Conservation (phyloP, 2,888 invertebrate genomes). For the Lithophane socia region DNA sequence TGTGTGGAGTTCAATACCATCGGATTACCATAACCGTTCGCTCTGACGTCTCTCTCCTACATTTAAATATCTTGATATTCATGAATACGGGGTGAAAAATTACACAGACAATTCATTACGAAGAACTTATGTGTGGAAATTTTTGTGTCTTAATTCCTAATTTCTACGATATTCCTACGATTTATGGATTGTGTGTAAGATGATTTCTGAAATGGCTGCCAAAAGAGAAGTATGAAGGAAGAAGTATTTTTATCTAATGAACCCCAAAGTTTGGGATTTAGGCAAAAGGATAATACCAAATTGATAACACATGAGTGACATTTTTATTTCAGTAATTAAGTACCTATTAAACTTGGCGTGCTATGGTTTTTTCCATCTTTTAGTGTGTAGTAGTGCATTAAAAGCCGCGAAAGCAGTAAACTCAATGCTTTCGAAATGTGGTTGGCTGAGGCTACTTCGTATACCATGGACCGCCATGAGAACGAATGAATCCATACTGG, state of each 20-base stretch:
- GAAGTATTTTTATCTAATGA: neutral
- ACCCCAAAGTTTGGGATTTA: neutral
- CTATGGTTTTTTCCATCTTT: too few relatives aligned
- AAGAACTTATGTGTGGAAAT: conserved; percentile 10
- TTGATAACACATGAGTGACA: neutral
- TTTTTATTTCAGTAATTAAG: neutral
- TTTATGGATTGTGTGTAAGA: neutral
- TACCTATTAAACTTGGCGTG: too few relatives aligned
- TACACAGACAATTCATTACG: conserved; percentile 48
- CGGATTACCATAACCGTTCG: conserved; percentile 77
- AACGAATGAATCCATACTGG: too few relatives aligned
- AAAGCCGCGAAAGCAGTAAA: too few relatives aligned
- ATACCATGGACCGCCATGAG: too few relatives aligned
- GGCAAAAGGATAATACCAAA: neutral
- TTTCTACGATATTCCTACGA: neutral
- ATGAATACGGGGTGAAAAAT: conserved; percentile 67
- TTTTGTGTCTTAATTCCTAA: neutral
- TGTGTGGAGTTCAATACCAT: conserved; percentile 71
- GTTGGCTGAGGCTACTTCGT: too few relatives aligned
- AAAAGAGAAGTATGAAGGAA: neutral
- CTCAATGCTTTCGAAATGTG: too few relatives aligned
- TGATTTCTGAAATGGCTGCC: neutral
- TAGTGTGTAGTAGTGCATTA: too few relatives aligned
- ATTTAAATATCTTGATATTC: conserved; percentile 77
- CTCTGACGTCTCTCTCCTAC: conserved; percentile 73